Conservation (phyloP, 2,113 vertebrate species). For the Prunella himalayana region DNA sequence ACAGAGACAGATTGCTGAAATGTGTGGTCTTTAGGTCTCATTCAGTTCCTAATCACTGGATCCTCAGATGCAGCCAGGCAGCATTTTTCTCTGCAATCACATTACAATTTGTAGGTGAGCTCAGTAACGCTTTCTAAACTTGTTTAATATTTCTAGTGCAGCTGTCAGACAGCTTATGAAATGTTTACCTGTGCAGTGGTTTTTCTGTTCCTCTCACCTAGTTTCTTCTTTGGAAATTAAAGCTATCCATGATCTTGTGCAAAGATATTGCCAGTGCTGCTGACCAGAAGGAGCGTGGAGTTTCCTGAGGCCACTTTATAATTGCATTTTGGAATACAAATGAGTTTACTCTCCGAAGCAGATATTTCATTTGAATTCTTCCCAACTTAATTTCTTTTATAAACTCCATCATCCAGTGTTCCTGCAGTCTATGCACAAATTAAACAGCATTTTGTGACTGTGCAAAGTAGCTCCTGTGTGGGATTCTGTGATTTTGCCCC, state of each 20-base stretch:
- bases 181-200: not conserved
- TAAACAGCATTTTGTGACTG: not conserved
- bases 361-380: slow-evolving; percentile 7
- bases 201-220: not conserved
- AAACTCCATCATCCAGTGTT: not conserved
- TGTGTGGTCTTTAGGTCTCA: not conserved
- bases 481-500: not conserved
- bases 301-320: slow-evolving; percentile 3
- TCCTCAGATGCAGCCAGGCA: not conserved
- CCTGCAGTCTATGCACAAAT: not conserved
- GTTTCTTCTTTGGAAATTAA: slow-evolving; percentile 3
- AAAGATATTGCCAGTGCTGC: not conserved
- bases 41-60: not conserved
- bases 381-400: not conserved
- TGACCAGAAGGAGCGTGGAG: not conserved
- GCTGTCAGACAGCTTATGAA: not conserved
- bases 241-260: not conserved
- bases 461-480: not conserved
- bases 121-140: not conserved
- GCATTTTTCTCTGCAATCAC: not conserved
- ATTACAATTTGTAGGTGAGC: not conserved
- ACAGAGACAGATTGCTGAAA: slow-evolving; percentile 8
- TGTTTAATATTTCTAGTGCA: slow-evolving; percentile 9
- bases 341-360: not conserved
- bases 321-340: slow-evolving; percentile 30